Percentiles rank a stretch among this genome's conserved stretches.
Conservation (phyloP, 2,113 vertebrate species). For the Boleophthalmus pectinirostris region DNA sequence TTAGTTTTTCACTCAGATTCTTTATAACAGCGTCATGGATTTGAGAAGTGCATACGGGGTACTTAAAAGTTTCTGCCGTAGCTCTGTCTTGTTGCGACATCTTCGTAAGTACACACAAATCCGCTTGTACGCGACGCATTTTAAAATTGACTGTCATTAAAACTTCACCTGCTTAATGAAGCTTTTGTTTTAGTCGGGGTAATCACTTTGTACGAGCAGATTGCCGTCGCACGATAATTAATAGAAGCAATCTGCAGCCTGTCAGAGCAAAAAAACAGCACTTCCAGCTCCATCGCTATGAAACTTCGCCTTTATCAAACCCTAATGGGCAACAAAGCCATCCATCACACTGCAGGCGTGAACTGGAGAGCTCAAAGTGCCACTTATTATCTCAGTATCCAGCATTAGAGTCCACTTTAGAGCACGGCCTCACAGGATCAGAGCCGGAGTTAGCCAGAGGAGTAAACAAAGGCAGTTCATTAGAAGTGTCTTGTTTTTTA, state of each 20-base stretch:
- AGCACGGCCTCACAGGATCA: conserved; percentile 32
- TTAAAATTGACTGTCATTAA: conserved; percentile 51
- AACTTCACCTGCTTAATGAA: conserved; percentile 59
- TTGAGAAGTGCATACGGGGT: not conserved
- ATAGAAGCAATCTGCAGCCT: conserved; percentile 53
- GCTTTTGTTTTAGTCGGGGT: conserved; percentile 65
- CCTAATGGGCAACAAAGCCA: conserved; percentile 37
- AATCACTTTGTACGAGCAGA: conserved; percentile 56
- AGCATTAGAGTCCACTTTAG: conserved; percentile 55
- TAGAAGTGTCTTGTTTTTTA: conserved; percentile 52
- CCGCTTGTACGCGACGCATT: not conserved
- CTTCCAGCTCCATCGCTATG: conserved; percentile 43
- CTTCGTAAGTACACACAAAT: not conserved
- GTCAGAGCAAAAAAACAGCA: conserved; percentile 54
- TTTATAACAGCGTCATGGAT: not conserved
- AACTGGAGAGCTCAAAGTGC: conserved; percentile 35
- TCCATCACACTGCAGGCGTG: conserved; percentile 45
- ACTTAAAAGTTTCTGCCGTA: not conserved
- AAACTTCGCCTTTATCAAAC: conserved; percentile 27
- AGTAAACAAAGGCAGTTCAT: conserved; percentile 68
- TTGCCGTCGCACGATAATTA: conserved; percentile 54
- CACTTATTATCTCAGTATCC: conserved; percentile 57
- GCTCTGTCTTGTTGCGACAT: not conserved
- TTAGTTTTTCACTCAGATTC: not conserved
- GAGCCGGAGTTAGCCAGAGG: conserved; percentile 45